These are phyloP conservation scores for Montipora capricornis DNA, from an alignment of 64 coral and sea anemone genomes.

Conservation along the genomic window DNA sequence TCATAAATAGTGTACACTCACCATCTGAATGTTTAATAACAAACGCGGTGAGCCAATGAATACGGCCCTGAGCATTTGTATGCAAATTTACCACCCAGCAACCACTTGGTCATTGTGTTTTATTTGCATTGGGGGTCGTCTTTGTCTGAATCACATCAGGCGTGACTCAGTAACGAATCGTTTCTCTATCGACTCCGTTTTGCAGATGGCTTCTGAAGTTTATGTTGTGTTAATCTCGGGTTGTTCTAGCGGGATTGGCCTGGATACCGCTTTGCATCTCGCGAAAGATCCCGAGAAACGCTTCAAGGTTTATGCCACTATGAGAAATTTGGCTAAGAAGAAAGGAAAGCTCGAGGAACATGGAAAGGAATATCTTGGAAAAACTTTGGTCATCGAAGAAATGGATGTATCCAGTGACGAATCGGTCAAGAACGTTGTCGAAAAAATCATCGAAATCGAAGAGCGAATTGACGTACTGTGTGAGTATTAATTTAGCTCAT, in stretches of 20 bases:
- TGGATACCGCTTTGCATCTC: conserved; percentile 62
- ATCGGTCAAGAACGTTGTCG: conserved; percentile 66
- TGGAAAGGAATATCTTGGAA: conserved; percentile 45
- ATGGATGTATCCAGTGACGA: conserved; percentile 82
- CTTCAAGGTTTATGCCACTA: conserved; percentile 68
- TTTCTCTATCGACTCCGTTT: too few relatives aligned
- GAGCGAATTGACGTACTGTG: conserved; percentile 78
- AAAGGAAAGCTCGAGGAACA: conserved; percentile 55
- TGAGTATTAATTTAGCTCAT: conserved; percentile 17
- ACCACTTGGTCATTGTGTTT: too few relatives aligned
- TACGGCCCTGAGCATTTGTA: too few relatives aligned
- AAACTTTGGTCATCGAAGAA: conserved; percentile 68
- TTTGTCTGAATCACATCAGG: too few relatives aligned
- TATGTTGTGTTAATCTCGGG: conserved; percentile 65
- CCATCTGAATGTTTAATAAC: too few relatives aligned
- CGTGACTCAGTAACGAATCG: too few relatives aligned
- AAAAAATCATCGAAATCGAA: conserved; percentile 62
- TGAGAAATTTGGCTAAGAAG: conserved; percentile 59
- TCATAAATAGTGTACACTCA: too few relatives aligned
- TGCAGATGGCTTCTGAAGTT: too few relatives aligned
- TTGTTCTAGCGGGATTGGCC: conserved; percentile 74
- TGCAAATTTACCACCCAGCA: too few relatives aligned
- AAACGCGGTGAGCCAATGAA: too few relatives aligned
- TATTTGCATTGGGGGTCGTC: too few relatives aligned
- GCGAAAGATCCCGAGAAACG: conserved; percentile 75